Conservation (phyloP, 2,113 vertebrate genomes). For the Uropsilus gracilis region DNA sequence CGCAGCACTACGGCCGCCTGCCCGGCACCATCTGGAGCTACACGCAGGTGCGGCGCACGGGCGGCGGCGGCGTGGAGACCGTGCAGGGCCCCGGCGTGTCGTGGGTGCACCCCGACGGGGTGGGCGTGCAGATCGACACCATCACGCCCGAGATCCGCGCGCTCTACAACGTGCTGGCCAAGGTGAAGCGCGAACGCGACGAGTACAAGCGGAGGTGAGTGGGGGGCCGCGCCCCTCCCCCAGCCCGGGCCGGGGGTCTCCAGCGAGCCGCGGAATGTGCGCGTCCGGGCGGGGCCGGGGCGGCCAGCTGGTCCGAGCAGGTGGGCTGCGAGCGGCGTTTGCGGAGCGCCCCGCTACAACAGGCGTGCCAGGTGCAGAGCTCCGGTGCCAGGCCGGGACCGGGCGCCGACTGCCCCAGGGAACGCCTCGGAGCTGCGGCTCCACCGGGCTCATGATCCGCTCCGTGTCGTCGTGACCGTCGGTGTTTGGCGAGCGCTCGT, state of each 20-base stretch:
- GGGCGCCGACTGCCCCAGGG: background rate
- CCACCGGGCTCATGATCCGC: background rate
- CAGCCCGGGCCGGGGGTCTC: background rate
- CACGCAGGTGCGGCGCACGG: conserved; percentile 91
- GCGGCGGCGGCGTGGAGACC: conserved; percentile 89
- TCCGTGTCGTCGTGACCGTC: background rate
- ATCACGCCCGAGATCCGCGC: conserved; percentile 98
- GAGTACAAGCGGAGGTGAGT: conserved; percentile 94
- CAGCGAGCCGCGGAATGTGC: background rate
- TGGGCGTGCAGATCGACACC: conserved; percentile 98
- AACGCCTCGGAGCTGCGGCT: background rate
- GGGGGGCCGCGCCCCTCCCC: conserved; percentile 79
- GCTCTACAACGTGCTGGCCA: conserved; percentile 97
- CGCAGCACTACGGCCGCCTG: conserved; percentile 84
- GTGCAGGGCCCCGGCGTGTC: conserved; percentile 92
- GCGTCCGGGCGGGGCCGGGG: background rate
- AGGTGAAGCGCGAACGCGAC: conserved; percentile 97
- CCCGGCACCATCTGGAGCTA: conserved; percentile 94
- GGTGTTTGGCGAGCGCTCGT: conserved; percentile 14
- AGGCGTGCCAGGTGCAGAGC: background rate
- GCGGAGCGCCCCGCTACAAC: background rate
- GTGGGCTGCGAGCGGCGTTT: conserved; percentile 21
- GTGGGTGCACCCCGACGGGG: conserved; percentile 96
- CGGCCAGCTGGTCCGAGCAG: conserved; percentile 14
- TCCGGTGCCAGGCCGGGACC: too few species aligned